Conservation (phyloP, 2,888 invertebrate species). For the Drosophila colorata region DNA sequence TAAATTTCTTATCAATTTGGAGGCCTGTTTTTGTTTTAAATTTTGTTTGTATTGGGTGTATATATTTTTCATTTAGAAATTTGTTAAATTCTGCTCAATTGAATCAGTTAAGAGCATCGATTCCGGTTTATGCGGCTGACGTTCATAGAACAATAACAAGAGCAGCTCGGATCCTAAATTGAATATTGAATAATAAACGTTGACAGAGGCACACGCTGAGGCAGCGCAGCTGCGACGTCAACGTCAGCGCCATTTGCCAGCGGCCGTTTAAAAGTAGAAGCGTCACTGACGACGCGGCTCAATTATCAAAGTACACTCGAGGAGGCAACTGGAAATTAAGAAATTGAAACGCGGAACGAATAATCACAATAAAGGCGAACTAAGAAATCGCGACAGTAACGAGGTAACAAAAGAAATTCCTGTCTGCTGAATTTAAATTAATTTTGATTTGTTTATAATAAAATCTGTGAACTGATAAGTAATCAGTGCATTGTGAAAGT, state of each 20-base stretch:
- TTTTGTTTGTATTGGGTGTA: background rate
- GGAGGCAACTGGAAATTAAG: conserved; percentile 42
- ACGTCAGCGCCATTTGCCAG: conserved; percentile 8
- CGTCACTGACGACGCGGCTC: conserved; percentile 38
- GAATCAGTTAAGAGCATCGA: conserved; percentile 57
- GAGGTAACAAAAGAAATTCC: conserved; percentile 62
- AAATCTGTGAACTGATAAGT: conserved; percentile 23
- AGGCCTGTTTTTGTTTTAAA: background rate
- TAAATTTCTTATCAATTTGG: conserved; percentile 16
- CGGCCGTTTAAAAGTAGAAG: conserved; percentile 54
- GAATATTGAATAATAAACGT: conserved; percentile 64
- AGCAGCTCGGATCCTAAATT: conserved; percentile 54
- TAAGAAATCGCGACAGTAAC: conserved; percentile 37
- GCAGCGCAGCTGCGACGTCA: conserved; percentile 14
- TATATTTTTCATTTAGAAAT: conserved; percentile 23
- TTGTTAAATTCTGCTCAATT: conserved; percentile 58
- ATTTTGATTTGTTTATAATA: conserved; percentile 36
- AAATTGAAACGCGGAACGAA: conserved; percentile 32
- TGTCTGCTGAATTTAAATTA: conserved; percentile 44
- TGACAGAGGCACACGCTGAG: conserved; percentile 9
- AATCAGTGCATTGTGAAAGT: conserved; percentile 19
- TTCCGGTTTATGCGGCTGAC: conserved; percentile 57
- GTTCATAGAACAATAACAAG: conserved; percentile 13
- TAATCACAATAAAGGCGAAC: conserved; percentile 26
- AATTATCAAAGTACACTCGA: conserved; percentile 58